phyloP scores from a whole-genome alignment of 2,113 vertebrate species.

The Sula dactylatra region DNA sequence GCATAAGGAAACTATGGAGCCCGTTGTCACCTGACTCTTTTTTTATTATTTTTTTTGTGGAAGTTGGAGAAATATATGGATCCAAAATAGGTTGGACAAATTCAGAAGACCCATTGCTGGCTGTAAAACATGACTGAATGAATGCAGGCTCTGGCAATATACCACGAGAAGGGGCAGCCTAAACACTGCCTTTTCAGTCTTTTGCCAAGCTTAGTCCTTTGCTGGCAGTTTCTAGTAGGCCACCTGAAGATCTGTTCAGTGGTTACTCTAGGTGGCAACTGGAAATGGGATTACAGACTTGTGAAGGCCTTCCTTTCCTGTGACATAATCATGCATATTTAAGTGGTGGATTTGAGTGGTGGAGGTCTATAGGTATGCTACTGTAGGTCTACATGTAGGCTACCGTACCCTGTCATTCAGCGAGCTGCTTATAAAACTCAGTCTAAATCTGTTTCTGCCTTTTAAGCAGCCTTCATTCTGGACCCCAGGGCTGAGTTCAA shows the following conservation, averaged over 20 bases:
- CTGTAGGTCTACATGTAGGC: neutral
- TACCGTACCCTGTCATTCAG: neutral
- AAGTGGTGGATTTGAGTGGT: neutral
- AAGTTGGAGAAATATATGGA: neutral
- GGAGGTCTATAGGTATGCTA: neutral
- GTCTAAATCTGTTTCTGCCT: neutral
- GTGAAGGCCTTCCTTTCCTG: neutral
- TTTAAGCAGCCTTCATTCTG: neutral
- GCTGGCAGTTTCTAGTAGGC: neutral
- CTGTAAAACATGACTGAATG: neutral
- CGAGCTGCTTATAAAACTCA: neutral
- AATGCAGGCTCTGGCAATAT: neutral
- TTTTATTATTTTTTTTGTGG: neutral
- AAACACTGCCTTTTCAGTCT: neutral
- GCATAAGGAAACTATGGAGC: neutral
- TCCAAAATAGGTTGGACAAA: neutral
- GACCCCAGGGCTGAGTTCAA: neutral
- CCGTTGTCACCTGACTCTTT: neutral
- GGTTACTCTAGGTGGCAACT: neutral
- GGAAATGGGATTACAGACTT: neutral
- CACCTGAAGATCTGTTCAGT: neutral
- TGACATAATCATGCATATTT: neutral
- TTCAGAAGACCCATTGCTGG: neutral
- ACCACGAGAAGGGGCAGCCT: neutral
- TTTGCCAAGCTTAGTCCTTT: neutral